Conservation (phyloP, 2,888 invertebrate species). For the Hydrotaea diabolus region DNA sequence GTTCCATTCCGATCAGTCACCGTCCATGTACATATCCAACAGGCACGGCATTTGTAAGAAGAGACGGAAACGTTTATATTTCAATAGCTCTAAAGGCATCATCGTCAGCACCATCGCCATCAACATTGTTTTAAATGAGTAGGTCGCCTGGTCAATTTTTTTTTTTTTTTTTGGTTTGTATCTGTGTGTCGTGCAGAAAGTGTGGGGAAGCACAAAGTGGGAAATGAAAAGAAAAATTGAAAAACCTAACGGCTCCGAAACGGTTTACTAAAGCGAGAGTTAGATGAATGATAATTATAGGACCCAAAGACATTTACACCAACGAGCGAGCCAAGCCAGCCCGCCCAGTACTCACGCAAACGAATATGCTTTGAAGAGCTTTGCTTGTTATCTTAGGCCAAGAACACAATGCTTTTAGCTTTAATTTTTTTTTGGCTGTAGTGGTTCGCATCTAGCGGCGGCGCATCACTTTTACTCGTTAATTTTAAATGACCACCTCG, state of each 20-base stretch:
- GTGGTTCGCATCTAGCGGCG: neutral
- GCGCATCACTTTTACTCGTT: constrained; percentile 49
- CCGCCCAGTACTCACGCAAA: neutral
- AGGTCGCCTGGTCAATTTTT: neutral
- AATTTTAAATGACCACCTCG: constrained; percentile 22
- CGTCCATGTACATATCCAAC: neutral
- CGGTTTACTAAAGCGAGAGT: constrained; percentile 40
- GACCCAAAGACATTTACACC: neutral
- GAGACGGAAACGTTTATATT: constrained; percentile 32
- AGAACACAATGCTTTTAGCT: constrained; percentile 4
- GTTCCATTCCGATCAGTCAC: neutral
- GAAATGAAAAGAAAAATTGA: constrained; percentile 12
- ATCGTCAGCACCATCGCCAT: neutral
- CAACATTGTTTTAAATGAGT: constrained; percentile 26
- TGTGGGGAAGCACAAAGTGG: neutral
- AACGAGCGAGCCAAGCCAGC: neutral
- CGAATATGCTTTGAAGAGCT: neutral
- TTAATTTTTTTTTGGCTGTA: neutral
- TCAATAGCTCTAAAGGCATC: constrained; percentile 24
- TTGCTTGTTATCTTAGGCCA: neutral
- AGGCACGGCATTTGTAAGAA: neutral
- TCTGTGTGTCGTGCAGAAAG: too few relatives aligned
- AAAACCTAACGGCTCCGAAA: constrained; percentile 36
- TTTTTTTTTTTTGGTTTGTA: neutral
- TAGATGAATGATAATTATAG: constrained; percentile 26